These are phyloP conservation scores for Gerris lacustris DNA, from an alignment of 2,888 invertebrate species.

Conservation along the genomic window DNA sequence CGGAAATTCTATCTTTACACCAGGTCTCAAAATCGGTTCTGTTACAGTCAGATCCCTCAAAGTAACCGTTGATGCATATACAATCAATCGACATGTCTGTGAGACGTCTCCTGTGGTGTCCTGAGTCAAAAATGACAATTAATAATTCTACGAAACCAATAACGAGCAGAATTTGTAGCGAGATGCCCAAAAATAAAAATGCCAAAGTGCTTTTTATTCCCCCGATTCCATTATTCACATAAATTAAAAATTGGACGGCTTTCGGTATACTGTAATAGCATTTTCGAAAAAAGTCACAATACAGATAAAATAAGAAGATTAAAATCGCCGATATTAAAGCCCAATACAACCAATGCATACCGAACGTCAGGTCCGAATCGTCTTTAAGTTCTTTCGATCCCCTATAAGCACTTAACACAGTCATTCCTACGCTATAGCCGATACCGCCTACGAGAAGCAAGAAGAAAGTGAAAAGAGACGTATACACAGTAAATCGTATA, in stretches of 20 bases:
- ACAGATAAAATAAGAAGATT: neutral
- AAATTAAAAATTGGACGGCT: neutral
- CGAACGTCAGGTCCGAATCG: neutral
- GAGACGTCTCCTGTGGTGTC: too few relatives aligned
- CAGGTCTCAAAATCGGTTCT: neutral
- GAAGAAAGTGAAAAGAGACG: neutral
- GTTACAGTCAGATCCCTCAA: neutral
- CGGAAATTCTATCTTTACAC: neutral
- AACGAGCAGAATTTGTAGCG: neutral
- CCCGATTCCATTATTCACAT: neutral
- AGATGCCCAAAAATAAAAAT: neutral
- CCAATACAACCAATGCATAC: neutral
- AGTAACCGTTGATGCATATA: neutral
- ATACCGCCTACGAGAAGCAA: neutral
- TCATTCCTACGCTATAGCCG: neutral
- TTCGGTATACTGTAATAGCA: neutral
- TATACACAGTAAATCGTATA: neutral
- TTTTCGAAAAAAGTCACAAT: neutral
- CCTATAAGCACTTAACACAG: neutral
- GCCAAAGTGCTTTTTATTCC: neutral
- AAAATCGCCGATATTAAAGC: neutral
- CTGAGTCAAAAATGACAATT: too few relatives aligned
- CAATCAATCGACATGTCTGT: neutral
- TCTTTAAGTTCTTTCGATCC: neutral
- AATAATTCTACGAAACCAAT: too few relatives aligned